Evolutionary conservation across 1,140 invertebrate genomes (phyloP).

Genomic region (Mesaphorura yosii): DNA sequence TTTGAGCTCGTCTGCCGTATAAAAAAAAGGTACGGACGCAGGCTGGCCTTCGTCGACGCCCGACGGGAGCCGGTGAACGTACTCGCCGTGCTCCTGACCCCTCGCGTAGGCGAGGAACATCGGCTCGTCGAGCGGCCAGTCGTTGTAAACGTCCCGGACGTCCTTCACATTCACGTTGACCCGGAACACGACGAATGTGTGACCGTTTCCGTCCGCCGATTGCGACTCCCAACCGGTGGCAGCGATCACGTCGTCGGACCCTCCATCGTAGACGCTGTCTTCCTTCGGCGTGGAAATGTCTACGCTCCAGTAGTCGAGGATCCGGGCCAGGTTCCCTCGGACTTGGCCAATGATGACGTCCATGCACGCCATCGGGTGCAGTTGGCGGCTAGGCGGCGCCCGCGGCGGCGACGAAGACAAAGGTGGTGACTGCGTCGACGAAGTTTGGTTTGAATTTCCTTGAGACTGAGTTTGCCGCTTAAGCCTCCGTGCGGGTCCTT

Average conservation of each 20-base stretch:
- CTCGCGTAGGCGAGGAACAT: slow-evolving; percentile 91
- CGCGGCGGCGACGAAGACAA: background rate
- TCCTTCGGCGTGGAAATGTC: slow-evolving; percentile 76
- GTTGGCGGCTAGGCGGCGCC: background rate
- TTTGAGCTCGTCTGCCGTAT: slow-evolving; percentile 75
- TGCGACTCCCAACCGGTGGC: slow-evolving; percentile 72
- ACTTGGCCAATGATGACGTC: slow-evolving; percentile 78
- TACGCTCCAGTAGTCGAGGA: slow-evolving; percentile 81
- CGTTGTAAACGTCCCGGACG: background rate
- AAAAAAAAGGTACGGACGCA: slow-evolving; percentile 49
- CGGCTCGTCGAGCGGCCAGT: slow-evolving; percentile 1
- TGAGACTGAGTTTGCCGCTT: background rate
- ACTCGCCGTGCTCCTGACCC: slow-evolving; percentile 63
- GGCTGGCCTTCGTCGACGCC: slow-evolving; percentile 49
- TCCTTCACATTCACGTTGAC: slow-evolving; percentile 53
- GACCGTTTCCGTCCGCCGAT: slow-evolving; percentile 67
- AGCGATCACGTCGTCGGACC: slow-evolving; percentile 71
- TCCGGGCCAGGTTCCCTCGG: slow-evolving; percentile 58
- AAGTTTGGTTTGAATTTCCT: background rate
- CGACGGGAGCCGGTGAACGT: slow-evolving; percentile 60
- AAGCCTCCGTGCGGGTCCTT: background rate
- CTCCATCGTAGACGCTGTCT: slow-evolving; percentile 78
- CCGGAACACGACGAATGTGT: slow-evolving; percentile 79
- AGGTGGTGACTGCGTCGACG: background rate
- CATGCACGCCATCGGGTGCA: slow-evolving; percentile 87